These are phyloP conservation scores for Coryphaenoides rupestris DNA, from an alignment of 2,113 vertebrate species.

Conservation along the genomic window DNA sequence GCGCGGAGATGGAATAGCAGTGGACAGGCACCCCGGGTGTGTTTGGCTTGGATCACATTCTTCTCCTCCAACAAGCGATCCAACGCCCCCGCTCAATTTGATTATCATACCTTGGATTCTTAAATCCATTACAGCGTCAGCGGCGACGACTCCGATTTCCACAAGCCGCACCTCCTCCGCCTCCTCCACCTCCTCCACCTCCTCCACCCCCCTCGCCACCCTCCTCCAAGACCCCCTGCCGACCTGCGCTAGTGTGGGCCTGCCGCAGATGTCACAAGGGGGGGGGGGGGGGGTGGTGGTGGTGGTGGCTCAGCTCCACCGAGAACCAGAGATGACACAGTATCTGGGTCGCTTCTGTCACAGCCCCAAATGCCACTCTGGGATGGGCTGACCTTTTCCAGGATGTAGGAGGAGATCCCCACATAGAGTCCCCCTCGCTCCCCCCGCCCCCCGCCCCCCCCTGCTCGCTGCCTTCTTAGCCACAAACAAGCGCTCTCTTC, in stretches of 20 bases:
- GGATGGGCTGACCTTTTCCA: constrained; percentile 67
- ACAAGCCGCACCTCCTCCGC: constrained; percentile 5
- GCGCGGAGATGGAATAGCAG: constrained; percentile 41
- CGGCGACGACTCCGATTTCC: constrained; percentile 53
- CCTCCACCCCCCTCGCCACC: constrained; percentile 10
- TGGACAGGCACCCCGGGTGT: constrained; percentile 47
- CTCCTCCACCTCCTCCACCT: constrained; percentile 19
- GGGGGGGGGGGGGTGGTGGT: too few relatives aligned
- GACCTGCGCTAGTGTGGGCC: constrained; percentile 17
- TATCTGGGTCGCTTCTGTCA: constrained; percentile 70
- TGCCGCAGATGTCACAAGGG: constrained; percentile 28
- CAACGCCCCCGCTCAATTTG: constrained; percentile 24
- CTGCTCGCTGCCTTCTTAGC: background rate
- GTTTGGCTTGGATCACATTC: constrained; percentile 59
- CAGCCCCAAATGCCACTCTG: constrained; percentile 65
- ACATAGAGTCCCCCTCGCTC: constrained; percentile 36
- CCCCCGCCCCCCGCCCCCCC: background rate
- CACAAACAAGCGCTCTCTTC: background rate
- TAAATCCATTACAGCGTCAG: constrained; percentile 50
- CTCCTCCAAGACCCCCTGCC: constrained; percentile 5
- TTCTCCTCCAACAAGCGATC: constrained; percentile 19
- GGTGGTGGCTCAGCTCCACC: too few relatives aligned
- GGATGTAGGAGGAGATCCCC: constrained; percentile 35
- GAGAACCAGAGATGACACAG: constrained; percentile 50
- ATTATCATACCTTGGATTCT: constrained; percentile 29